Conservation (phyloP, 2,888 invertebrate genomes). For the Dryomyza anilis region DNA sequence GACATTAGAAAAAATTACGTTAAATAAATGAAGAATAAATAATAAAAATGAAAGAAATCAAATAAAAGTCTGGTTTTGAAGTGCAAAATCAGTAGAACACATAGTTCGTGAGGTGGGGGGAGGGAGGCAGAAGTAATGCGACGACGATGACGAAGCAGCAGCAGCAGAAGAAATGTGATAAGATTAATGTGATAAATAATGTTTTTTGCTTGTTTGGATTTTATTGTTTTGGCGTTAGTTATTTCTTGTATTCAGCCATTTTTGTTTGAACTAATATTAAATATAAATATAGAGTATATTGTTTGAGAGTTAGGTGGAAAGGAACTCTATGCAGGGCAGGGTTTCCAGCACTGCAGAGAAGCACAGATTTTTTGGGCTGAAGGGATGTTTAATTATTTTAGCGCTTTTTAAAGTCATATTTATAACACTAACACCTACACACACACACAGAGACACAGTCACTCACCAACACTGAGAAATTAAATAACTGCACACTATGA, state of each 20-base stretch:
- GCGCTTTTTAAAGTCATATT: too few species aligned
- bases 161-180: neutral
- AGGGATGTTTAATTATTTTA: too few species aligned
- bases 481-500: neutral
- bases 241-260: slow-evolving; percentile 40
- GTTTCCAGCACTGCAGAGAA: too few species aligned
- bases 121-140: neutral
- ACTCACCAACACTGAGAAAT: slow-evolving; percentile 13
- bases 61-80: neutral
- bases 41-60: neutral
- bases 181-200: slow-evolving; percentile 9
- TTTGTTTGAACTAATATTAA: too few species aligned
- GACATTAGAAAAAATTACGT: too few species aligned
- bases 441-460: slow-evolving; percentile 13
- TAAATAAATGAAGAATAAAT: too few species aligned
- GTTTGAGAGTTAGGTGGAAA: too few species aligned
- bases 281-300: too few species aligned
- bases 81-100: slow-evolving; percentile 1
- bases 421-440: neutral
- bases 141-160: neutral
- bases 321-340: too few species aligned
- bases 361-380: too few species aligned
- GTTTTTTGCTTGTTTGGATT: slow-evolving; percentile 51
- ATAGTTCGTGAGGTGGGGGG: neutral
- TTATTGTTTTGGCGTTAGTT: slow-evolving; percentile 39